Evolutionary conservation across 2,888 invertebrate species (phyloP), one percentile per base, ranked within the genome.

Genomic region (Caenorhabditis sp.): DNA sequence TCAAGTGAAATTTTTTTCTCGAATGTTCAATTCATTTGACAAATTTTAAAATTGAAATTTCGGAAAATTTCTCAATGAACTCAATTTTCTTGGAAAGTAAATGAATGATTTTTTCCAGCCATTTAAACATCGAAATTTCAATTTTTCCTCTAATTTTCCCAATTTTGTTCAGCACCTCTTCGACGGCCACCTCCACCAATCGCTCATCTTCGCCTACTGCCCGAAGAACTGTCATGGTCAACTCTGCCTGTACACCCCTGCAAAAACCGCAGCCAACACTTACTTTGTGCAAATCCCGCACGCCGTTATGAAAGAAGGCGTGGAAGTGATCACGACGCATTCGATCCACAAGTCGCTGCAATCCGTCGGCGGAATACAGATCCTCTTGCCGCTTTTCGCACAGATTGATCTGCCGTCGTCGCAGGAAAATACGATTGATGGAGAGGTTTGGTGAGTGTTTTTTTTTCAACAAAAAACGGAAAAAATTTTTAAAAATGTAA

Each of bases 201-300:
- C 96, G 87, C 96, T 99, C 92, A 97, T 99, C 92, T 98, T 99
- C 94, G 97, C 98, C 96, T 99, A 99, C 94, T 99, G 98, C 93
- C 99, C 99, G 83, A 98, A 98, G 91, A 98, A 99, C 84, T 99
- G 99, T 86, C 98, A 99, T 93, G 96, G 97, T 87, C 98, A 99
- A 93, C 94, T 99, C 85, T 98, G 98, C 93, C 94, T 99, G 88
- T 98, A 98, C 94, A 97, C 97, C 61, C 97, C 98, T 88, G 98
- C 98, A 72, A 98, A 98, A 94, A 97, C 97, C 92, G 98, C 97
- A 93, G 94, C 95, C 90, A 96, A 97, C 88, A 96, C 97, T 87
- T 97, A 96, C 94, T 99, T 99, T 94, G 97, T 98, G 92, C 99
- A 99, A 94, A 97, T 97, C 87, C 98, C 99, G 69, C 99, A 99